phyloP scores from a whole-genome alignment of 2,113 vertebrate genomes.

The Gila orcuttii region DNA sequence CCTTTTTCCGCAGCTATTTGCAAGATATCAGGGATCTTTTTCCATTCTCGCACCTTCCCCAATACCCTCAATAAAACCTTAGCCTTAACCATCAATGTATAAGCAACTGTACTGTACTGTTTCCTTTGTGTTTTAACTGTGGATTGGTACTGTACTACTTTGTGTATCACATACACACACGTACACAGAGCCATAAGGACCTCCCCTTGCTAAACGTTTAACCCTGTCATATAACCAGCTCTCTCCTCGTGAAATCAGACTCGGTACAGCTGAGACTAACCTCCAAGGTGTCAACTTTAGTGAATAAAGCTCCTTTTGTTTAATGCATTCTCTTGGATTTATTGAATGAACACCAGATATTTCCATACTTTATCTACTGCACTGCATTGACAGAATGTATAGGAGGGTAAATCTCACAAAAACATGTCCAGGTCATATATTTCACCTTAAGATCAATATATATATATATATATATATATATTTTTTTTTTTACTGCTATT shows the following conservation, averaged over 20 bases:
- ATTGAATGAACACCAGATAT: not conserved
- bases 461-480: too few species aligned
- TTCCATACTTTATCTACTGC: not conserved
- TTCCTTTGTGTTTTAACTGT: constrained; percentile 55
- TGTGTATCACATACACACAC: constrained; percentile 22
- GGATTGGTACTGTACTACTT: constrained; percentile 17
- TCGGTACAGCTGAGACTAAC: constrained; percentile 63
- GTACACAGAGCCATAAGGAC: constrained; percentile 44
- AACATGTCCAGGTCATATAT: too few species aligned
- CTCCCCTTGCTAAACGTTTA: constrained; percentile 65
- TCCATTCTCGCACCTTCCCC: constrained; percentile 70
- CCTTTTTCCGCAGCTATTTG: constrained; percentile 73
- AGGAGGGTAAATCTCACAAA: too few species aligned
- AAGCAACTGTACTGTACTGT: constrained; percentile 59
- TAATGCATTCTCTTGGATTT: constrained; percentile 61
- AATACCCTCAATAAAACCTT: constrained; percentile 73
- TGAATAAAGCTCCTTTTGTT: constrained; percentile 79
- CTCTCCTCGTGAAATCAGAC: constrained; percentile 61
- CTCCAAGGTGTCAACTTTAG: constrained; percentile 71
- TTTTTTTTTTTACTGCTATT: too few species aligned
- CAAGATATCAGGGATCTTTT: constrained; percentile 81
- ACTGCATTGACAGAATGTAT: not conserved
- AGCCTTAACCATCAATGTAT: constrained; percentile 79
- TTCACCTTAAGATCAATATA: too few species aligned
- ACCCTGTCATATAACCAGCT: constrained; percentile 62